These are phyloP conservation scores for Cephus rjabovi DNA, from an alignment of 2,888 invertebrate genomes.

Conservation along the genomic window DNA sequence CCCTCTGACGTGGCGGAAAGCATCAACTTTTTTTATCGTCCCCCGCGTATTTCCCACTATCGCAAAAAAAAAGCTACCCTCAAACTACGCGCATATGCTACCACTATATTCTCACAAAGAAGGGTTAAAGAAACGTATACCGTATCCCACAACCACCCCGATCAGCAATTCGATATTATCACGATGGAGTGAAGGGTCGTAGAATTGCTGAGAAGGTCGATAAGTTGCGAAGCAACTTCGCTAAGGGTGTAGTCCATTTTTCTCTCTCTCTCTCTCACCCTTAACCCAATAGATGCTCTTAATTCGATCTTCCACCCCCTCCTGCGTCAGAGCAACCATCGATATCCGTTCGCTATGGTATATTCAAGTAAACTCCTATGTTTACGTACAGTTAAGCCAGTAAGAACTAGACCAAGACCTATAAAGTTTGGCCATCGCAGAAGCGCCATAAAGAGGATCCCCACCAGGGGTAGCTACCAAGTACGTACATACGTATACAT, in stretches of 20 bases:
- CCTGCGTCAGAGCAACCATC: neutral
- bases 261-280: neutral
- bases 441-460: slow-evolving; percentile 45
- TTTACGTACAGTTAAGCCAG: slow-evolving; percentile 28
- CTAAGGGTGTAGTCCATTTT: neutral
- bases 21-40: neutral
- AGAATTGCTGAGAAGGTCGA: neutral
- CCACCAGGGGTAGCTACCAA: neutral
- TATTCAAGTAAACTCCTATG: slow-evolving; percentile 14
- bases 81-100: neutral
- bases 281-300: neutral
- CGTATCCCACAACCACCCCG: neutral
- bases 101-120: neutral
- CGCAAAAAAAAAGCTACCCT: neutral
- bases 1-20: neutral
- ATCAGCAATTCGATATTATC: neutral
- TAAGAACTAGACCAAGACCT: slow-evolving; percentile 25
- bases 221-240: neutral
- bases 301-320: neutral
- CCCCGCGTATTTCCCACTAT: neutral
- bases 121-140: neutral
- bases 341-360: neutral
- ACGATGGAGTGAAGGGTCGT: neutral
- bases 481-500: neutral
- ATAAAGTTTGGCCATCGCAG: slow-evolving; percentile 47